Conservation (phyloP, 2,797 vertebrate species). For the Synaphobranchus kaupii region DNA sequence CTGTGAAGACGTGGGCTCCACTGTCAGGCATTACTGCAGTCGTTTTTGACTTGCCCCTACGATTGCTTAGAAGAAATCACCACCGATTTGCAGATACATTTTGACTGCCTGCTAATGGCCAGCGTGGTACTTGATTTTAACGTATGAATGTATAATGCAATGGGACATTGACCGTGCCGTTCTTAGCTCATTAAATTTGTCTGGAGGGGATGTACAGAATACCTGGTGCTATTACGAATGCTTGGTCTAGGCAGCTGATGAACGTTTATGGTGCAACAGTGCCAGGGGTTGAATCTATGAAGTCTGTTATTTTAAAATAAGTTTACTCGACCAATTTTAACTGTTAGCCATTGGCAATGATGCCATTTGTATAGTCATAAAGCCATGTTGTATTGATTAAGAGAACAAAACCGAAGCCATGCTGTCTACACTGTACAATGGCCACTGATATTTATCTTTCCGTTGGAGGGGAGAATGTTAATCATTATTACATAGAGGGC, state of each 20-base stretch:
- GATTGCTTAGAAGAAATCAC: conserved; percentile 43
- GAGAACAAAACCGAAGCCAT: neutral
- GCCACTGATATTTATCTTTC: conserved; percentile 6
- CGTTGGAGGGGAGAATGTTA: neutral
- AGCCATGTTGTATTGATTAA: neutral
- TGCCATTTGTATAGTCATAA: neutral
- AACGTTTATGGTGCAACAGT: neutral
- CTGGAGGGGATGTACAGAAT: neutral
- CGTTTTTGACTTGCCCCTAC: neutral
- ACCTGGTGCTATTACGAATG: neutral
- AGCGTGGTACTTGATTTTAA: conserved; percentile 47
- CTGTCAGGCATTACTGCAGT: neutral
- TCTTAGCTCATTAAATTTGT: conserved; percentile 32
- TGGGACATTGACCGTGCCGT: conserved; percentile 43
- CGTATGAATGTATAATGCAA: conserved; percentile 8
- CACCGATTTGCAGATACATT: conserved; percentile 29
- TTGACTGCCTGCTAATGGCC: conserved; percentile 55
- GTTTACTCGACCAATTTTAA: neutral
- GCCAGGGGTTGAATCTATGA: neutral
- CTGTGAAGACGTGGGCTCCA: neutral
- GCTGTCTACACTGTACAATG: conserved; percentile 2
- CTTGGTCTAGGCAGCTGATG: neutral
- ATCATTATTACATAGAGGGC: neutral
- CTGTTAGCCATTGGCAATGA: neutral
- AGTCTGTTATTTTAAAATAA: neutral